phyloP scores from a whole-genome alignment of 1,140 invertebrate genomes.

The Epicauta chinensis region DNA sequence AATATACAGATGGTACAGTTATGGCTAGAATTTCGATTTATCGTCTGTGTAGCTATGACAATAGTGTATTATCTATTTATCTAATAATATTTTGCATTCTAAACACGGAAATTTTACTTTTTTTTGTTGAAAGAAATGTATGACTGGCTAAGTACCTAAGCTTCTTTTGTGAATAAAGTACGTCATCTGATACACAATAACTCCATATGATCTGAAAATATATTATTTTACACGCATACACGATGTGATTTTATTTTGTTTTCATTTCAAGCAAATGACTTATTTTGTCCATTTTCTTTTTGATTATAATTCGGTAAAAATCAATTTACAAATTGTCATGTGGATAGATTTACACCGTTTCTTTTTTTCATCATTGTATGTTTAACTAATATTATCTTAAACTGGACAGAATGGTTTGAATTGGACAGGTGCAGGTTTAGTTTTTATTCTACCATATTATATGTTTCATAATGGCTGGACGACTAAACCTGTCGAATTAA shows the following conservation, averaged over 20 bases:
- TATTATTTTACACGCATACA: too few relatives aligned
- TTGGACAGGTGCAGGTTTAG: conserved; percentile 36
- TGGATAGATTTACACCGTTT: conserved; percentile 12
- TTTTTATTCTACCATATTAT: conserved; percentile 29
- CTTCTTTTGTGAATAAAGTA: too few relatives aligned
- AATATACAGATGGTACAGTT: conserved; percentile 27
- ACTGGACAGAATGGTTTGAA: conserved; percentile 33
- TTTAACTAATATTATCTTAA: conserved; percentile 15
- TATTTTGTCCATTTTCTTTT: too few relatives aligned
- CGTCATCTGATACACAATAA: too few relatives aligned
- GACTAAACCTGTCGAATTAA: conserved; percentile 30
- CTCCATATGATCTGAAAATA: too few relatives aligned
- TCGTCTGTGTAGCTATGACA: conserved; percentile 12
- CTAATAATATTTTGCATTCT: too few relatives aligned
- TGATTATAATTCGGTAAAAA: conserved; percentile 1
- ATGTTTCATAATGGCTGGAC: conserved; percentile 21
- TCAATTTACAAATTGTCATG: conserved; percentile 12
- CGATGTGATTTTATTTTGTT: too few relatives aligned
- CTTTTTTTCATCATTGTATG: too few relatives aligned
- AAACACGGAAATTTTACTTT: background rate
- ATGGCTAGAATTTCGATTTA: conserved; percentile 21
- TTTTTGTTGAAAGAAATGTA: background rate
- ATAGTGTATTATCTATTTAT: too few relatives aligned
- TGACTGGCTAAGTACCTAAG: too few relatives aligned
- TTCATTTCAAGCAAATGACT: too few relatives aligned